These are phyloP conservation scores for Patella vulgata DNA, from an alignment of 1,140 invertebrate species.

Conservation along the genomic window DNA sequence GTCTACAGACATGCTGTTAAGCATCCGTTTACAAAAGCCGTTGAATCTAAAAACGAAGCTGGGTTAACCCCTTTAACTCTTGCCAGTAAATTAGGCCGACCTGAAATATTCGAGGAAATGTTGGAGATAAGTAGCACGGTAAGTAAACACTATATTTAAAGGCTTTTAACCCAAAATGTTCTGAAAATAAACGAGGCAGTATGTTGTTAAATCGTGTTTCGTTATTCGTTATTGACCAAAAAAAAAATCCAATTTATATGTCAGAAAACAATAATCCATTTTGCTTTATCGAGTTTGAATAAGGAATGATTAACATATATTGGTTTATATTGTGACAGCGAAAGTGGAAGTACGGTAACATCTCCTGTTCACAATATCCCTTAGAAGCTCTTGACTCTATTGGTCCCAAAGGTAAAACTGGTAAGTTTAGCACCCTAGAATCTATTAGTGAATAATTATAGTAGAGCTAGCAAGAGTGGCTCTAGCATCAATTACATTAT, in stretches of 20 bases:
- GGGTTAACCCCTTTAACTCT: slow-evolving; percentile 94
- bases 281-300: too few relatives aligned
- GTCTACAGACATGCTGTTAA: slow-evolving; percentile 98
- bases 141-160: too few relatives aligned
- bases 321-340: slow-evolving; percentile 75
- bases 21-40: slow-evolving; percentile 90
- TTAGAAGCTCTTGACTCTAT: slow-evolving; percentile 96
- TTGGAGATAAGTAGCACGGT: slow-evolving; percentile 89
- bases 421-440: slow-evolving; percentile 72
- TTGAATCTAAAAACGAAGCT: slow-evolving; percentile 62
- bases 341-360: slow-evolving; percentile 99
- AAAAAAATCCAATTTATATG: too few relatives aligned
- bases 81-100: slow-evolving; percentile 93
- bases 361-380: slow-evolving; percentile 98
- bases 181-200: too few relatives aligned
- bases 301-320: too few relatives aligned
- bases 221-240: too few relatives aligned
- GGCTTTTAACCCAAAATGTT: too few relatives aligned
- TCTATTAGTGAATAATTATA: too few relatives aligned
- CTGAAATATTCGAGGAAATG: slow-evolving; percentile 97
- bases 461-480: too few relatives aligned
- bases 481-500: too few relatives aligned
- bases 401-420: slow-evolving; percentile 91
- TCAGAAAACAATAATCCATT: too few relatives aligned
- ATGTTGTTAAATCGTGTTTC: too few relatives aligned